Conservation (phyloP, 53 echinoderm and acorn worm species). For the Patiria pectinifera region DNA sequence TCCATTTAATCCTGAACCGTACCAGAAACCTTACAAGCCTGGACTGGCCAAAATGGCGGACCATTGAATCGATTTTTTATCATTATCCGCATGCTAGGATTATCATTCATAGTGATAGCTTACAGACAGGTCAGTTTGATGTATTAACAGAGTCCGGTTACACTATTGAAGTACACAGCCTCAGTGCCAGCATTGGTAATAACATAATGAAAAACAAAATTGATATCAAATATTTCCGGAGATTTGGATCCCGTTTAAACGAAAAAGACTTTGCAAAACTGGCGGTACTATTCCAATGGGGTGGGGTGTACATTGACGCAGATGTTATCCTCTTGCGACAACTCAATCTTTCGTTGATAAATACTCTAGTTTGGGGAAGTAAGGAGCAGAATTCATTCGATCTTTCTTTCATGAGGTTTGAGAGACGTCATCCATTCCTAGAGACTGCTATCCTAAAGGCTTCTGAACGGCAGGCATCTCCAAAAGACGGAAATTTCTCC, state of each 20-base stretch:
- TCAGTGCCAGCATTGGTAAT: neutral
- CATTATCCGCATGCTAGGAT: slow-evolving; percentile 21
- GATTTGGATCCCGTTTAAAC: neutral
- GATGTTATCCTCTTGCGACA: neutral
- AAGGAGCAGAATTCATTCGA: neutral
- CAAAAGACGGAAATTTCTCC: neutral
- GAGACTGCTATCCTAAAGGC: neutral
- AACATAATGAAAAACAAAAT: too few species aligned
- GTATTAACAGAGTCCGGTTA: slow-evolving; percentile 39
- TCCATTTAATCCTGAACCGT: neutral
- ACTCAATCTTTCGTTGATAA: neutral
- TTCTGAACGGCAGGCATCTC: neutral
- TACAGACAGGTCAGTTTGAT: slow-evolving; percentile 6
- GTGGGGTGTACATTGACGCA: slow-evolving; percentile 12
- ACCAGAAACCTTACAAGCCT: neutral
- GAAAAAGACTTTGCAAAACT: neutral
- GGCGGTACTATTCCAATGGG: neutral
- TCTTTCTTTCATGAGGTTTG: slow-evolving; percentile 28
- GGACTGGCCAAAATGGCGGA: slow-evolving; percentile 7
- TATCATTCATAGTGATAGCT: neutral
- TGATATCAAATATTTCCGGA: neutral
- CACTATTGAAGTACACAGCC: neutral
- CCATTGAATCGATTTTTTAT: slow-evolving; percentile 1
- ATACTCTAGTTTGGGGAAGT: neutral
- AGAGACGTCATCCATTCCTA: slow-evolving; percentile 5